Conservation (phyloP, 2,888 invertebrate genomes). For the Orthonevra nobilis region DNA sequence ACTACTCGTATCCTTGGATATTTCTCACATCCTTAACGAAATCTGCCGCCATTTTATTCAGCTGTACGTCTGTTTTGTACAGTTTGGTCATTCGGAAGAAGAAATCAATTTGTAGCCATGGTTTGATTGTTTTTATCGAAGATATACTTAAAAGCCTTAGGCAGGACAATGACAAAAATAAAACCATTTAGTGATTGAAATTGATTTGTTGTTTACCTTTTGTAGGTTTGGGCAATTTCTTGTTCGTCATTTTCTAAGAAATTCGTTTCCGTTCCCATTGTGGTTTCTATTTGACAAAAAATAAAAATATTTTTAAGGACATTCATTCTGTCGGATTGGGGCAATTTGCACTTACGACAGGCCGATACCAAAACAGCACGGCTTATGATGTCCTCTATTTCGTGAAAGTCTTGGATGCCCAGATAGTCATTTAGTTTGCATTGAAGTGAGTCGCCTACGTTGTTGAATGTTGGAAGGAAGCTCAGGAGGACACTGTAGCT, state of each 20-base stretch:
- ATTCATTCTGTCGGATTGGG: too few species aligned
- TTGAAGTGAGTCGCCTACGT: constrained; percentile 75
- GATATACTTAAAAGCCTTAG: constrained; percentile 76
- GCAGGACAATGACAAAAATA: constrained; percentile 14
- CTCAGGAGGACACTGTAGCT: constrained; percentile 76
- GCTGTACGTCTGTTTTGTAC: constrained; percentile 73
- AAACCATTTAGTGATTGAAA: constrained; percentile 21
- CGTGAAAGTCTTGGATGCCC: constrained; percentile 72
- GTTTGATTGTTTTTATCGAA: constrained; percentile 76
- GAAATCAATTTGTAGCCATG: constrained; percentile 78
- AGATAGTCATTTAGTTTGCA: constrained; percentile 72
- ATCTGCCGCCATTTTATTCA: constrained; percentile 75
- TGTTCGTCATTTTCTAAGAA: constrained; percentile 76
- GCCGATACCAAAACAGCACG: constrained; percentile 77
- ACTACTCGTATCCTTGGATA: constrained; percentile 20
- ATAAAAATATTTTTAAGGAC: constrained; percentile 42
- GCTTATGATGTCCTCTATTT: constrained; percentile 77
- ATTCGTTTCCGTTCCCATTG: constrained; percentile 77
- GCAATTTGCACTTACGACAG: constrained; percentile 76
- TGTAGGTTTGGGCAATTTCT: constrained; percentile 76
- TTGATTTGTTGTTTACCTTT: constrained; percentile 71
- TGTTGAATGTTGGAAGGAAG: constrained; percentile 76
- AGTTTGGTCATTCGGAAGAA: constrained; percentile 76
- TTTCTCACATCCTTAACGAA: constrained; percentile 76
- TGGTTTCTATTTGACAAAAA: constrained; percentile 74